Evolutionary conservation across 2,888 invertebrate species (phyloP).

Genomic region (Dendrolimus pini): DNA sequence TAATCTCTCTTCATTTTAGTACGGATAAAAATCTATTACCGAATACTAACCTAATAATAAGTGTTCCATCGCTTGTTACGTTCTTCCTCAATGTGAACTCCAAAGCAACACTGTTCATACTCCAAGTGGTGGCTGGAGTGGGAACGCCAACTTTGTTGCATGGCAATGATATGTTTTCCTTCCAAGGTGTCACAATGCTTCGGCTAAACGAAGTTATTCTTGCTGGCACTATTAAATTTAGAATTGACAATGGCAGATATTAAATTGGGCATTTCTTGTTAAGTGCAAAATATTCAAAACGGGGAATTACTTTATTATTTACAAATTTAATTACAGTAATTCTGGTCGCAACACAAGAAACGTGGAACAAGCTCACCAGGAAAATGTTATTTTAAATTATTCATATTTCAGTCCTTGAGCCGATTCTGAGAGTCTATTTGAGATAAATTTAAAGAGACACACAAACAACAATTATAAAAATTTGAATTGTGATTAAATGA

Average conservation of each 20-base stretch:
- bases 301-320: slow-evolving; percentile 4
- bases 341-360: slow-evolving; percentile 6
- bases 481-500: too few species aligned
- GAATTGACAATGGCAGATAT: neutral
- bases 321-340: neutral
- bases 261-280: neutral
- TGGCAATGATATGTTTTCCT: slow-evolving; percentile 87
- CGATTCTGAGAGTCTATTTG: too few species aligned
- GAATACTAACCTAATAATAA: slow-evolving; percentile 79
- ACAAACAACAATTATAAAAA: too few species aligned
- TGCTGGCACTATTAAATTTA: slow-evolving; percentile 81
- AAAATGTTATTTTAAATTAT: too few species aligned
- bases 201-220: slow-evolving; percentile 92
- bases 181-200: slow-evolving; percentile 89
- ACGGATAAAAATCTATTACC: too few species aligned
- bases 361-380: too few species aligned
- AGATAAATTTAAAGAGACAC: too few species aligned
- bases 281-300: slow-evolving; percentile 13
- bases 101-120: slow-evolving; percentile 83
- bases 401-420: too few species aligned
- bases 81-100: slow-evolving; percentile 83
- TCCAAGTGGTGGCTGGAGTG: slow-evolving; percentile 86
- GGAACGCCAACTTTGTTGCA: slow-evolving; percentile 92
- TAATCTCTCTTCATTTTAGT: too few species aligned
- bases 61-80: slow-evolving; percentile 82